Base-by-base conservation (phyloP, 2,797 vertebrate species). In the Simalia tracyae region DNA sequence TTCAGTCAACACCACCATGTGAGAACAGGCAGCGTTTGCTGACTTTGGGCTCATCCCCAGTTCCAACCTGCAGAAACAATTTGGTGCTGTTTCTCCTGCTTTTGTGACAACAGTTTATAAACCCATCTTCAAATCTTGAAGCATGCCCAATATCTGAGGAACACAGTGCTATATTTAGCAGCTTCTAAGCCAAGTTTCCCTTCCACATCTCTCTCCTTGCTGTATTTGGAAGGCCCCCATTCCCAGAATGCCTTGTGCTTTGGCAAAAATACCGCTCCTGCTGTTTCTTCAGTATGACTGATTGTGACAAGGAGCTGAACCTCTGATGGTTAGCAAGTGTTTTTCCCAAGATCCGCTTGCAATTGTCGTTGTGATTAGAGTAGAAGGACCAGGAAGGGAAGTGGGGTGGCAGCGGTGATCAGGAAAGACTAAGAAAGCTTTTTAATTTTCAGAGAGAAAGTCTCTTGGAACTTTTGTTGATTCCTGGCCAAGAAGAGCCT, bases 131-230 rank as follows among this genome's bases (percentile, higher is more conserved):
- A 24, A 64, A 88, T 28, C 26, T 28, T 15, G 87, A 84, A 24
- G n/a, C 61, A 61, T 86, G 46, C 15, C 8, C 17, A 60, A 36
- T 28, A 10, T 72, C 31, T 17, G 28, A 85, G 46, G 60, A 56
- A 9, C 64, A 50, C 87, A 57, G 86, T 84, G 42, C 61, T 63
- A 50, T 91, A 36, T 87, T 87, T 56, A 92, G 87, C 87, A 66
- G 72, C 15, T n/a, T 46, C 36, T 66, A 11, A 64, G 24, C 22
- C 57, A 15, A n/a, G 66, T 56, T 12, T 66, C 22, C 63, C 0
- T 76, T 46, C 9, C 3, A n/a, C 89, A 10, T 0, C 24, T 63
- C 24, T 63, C 2, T 36, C 28, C 81, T 28, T 36, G 28, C 61
- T 5, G 50, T 42, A 11, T 28, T 89, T 68, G 61, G 76, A 22